Evolutionary conservation across 2,113 vertebrate species (phyloP).

Genomic region (Zapornia atra): DNA sequence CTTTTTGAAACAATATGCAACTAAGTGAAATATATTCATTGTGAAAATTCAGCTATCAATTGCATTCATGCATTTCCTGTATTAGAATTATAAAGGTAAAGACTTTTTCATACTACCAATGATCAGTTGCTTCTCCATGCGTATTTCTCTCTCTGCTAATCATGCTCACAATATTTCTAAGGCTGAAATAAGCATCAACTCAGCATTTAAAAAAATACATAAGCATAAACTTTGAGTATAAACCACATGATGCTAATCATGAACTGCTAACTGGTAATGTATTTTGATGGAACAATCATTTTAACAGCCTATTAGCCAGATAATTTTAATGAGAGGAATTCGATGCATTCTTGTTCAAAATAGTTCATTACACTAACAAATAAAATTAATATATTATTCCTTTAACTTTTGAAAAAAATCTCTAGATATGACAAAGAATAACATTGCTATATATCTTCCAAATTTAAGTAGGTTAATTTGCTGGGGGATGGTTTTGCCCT

Average conservation of each 20-base stretch:
- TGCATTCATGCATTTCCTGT: neutral
- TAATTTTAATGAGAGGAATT: neutral
- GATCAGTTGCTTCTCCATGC: conserved; percentile 3
- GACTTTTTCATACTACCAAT: neutral
- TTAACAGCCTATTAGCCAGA: neutral
- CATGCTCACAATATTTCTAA: neutral
- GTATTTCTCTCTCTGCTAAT: neutral
- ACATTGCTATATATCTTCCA: neutral
- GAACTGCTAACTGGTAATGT: neutral
- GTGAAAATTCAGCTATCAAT: neutral
- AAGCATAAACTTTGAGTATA: neutral
- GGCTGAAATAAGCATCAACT: neutral
- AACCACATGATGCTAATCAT: neutral
- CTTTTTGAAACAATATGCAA: conserved; percentile 2
- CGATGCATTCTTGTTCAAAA: neutral
- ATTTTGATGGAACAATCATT: neutral
- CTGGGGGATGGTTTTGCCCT: neutral
- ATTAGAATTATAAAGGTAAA: conserved; percentile 33
- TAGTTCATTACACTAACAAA: neutral
- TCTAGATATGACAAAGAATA: neutral
- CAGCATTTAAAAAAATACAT: neutral
- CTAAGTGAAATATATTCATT: conserved; percentile 31
- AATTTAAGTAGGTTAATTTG: neutral
- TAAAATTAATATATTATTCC: neutral
- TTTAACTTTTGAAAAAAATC: neutral